Percentiles rank a stretch among this genome's conserved stretches.
Evolutionary conservation across 2,888 invertebrate species (phyloP).

Genomic region (Punctoribates punctum): DNA sequence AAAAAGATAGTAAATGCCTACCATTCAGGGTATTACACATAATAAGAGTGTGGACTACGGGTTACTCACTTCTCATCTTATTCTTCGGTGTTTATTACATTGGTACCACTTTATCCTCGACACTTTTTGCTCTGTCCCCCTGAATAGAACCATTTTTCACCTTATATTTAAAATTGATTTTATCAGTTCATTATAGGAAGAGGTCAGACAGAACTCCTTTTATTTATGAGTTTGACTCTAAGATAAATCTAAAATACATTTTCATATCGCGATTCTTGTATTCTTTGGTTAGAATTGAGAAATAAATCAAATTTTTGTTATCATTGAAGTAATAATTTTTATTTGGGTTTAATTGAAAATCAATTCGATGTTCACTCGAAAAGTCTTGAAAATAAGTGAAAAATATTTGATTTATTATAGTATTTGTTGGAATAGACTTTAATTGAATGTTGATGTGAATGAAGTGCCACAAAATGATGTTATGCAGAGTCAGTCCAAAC

Average conservation of each 20-base stretch:
- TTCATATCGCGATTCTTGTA: no score
- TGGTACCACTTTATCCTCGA: no score
- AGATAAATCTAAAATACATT: no score
- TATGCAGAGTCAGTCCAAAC: neutral
- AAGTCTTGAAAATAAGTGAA: neutral
- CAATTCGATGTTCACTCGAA: neutral
- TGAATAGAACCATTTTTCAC: no score
- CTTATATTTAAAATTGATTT: no score
- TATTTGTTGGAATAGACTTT: neutral
- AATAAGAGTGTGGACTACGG: conserved; percentile 2
- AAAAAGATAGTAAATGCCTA: neutral
- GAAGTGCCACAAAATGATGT: neutral
- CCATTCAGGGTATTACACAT: neutral
- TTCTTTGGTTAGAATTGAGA: neutral
- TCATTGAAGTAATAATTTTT: neutral
- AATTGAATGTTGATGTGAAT: conserved; percentile 15
- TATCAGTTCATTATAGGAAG: no score
- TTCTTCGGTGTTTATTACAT: no score
- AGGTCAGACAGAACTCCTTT: no score
- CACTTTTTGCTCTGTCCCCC: no score
- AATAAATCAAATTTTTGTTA: neutral
- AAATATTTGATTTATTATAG: neutral
- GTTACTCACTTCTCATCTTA: no score
- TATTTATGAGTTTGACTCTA: no score
- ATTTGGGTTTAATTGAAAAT: neutral